Percentiles rank a stretch among this genome's conserved stretches.
phyloP scores from a whole-genome alignment of 2,797 vertebrate genomes.

The Arvicola amphibius region DNA sequence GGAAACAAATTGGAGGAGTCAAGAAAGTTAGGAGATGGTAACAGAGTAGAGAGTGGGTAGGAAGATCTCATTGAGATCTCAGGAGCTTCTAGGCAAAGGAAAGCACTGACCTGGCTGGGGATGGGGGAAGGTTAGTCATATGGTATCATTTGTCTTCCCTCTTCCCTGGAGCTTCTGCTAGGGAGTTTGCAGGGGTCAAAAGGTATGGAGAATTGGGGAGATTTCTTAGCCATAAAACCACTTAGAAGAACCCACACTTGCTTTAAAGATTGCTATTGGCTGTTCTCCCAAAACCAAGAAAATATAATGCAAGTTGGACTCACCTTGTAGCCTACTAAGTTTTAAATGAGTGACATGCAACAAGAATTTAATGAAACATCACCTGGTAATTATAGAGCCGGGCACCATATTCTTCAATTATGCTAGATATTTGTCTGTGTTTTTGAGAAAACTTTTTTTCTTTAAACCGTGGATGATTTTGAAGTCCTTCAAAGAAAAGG shows the following conservation, averaged over 20 bases:
- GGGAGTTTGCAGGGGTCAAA: background rate
- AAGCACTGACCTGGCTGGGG: accelerated
- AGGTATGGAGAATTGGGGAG: background rate
- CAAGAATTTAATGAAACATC: background rate
- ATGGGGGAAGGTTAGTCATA: too few relatives aligned
- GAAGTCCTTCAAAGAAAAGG: conserved; percentile 68
- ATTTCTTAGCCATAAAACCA: background rate
- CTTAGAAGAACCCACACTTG: background rate
- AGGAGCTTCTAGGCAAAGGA: background rate
- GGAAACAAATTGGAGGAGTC: background rate
- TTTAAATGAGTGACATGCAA: background rate
- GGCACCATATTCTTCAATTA: conserved; percentile 55
- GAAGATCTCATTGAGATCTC: background rate
- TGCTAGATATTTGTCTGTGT: background rate
- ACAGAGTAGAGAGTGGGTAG: background rate
- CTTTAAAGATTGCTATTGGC: background rate
- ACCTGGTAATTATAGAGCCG: conserved; percentile 75
- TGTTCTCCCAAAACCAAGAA: background rate
- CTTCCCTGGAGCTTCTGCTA: background rate
- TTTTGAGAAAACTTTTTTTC: conserved; percentile 31
- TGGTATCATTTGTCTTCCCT: background rate
- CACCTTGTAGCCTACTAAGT: background rate
- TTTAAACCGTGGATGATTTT: conserved; percentile 24
- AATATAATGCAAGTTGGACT: background rate
- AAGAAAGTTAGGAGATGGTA: background rate